A percentile compares a stretch with the other conserved stretches of the same genome.
Evolutionary conservation across 2,113 vertebrate genomes (phyloP).

Genomic region (Mirza zaza): DNA sequence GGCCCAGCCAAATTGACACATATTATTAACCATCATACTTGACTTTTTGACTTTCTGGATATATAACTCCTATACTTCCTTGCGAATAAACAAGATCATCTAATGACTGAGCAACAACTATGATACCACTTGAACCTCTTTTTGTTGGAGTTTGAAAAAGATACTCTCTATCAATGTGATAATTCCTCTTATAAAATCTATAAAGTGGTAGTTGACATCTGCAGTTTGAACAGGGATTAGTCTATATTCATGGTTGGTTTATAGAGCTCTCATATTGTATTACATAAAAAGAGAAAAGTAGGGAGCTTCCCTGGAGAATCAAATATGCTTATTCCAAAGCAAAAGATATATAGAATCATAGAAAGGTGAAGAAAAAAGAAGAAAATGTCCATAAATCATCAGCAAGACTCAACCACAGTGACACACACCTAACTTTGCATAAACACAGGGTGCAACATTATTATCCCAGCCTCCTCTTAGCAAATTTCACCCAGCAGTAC

Average conservation of each 20-base stretch:
- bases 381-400: neutral
- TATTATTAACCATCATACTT: neutral
- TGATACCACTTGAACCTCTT: neutral
- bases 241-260: neutral
- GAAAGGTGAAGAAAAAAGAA: neutral
- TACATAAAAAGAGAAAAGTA: neutral
- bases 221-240: neutral
- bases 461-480: neutral
- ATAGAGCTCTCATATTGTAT: neutral
- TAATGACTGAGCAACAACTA: neutral
- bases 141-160: neutral
- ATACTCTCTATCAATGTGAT: neutral
- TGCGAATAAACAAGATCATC: neutral
- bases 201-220: neutral
- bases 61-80: neutral
- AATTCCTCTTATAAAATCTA: neutral
- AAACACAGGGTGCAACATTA: neutral
- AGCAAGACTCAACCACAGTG: neutral
- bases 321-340: neutral
- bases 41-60: neutral
- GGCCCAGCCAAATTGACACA: neutral
- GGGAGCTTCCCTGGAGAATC: neutral
- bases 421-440: neutral
- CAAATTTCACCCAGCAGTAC: neutral
- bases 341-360: neutral